Base-by-base conservation (phyloP, 2,888 invertebrate genomes). In the Iselma pallidipennis region DNA sequence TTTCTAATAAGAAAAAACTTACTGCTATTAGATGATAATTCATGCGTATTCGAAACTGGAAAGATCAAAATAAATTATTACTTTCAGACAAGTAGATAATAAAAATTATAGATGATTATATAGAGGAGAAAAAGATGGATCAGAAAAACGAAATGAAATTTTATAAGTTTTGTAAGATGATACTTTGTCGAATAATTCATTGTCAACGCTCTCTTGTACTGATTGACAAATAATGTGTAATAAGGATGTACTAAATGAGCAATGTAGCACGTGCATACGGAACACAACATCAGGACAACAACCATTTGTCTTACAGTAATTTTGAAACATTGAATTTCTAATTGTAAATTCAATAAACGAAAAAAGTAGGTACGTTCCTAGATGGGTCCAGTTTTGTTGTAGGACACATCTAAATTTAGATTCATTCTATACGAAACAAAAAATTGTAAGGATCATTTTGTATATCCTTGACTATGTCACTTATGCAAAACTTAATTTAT, bases 41-140 rank as follows among this genome's bases (percentile, higher is more conserved):
- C 75, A 71, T 74, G 72, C 70, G 75, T 70, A 70, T 75, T 76
- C 69, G 74, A 73, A 76, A 76, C 76, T 77, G 77, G 66, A 77
- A 77, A 76, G 72, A 77, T 68, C 69, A 74, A 75, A 74, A 73
- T 65, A 57, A 59, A 61, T 58, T 53, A 66, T 59, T 66, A 54
- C 19, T 28, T 26, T 29, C 14, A 52, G 26, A 31, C 14, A 9
- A 7, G 4, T 26, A 48, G 7, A 16, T 50, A 16, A 23, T 29
- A 16, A 21, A 45, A 21, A 37, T 4, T n/a, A 7, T 25, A 49
- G n/a, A 26, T 28, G 16, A 29, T 28, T 25, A 21, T 29, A 37
- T 6, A 16, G n/a, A 37, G 42, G 42, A 14, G 16, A 12, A 31
- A 31, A 12, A 31, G 9, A 31, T 12, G 33, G n/a, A 37, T 14